Conservation (phyloP, 2,113 vertebrate species). For the Lethenteron camtschaticum region DNA sequence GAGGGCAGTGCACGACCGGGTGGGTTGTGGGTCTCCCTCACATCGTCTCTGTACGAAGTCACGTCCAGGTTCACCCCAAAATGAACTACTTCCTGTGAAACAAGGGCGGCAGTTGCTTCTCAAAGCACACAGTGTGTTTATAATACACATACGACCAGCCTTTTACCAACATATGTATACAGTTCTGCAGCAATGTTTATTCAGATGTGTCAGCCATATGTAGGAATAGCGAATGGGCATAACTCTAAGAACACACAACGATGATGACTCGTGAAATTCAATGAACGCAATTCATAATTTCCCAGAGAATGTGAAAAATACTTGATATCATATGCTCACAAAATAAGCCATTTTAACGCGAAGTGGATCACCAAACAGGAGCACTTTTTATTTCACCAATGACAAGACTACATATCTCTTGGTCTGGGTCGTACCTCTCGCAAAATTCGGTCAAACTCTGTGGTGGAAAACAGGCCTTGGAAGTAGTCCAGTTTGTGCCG, state of each 20-base stretch:
- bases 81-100: constrained; percentile 33
- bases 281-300: too few species aligned
- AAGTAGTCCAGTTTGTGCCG: constrained; percentile 48
- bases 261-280: neutral
- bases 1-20: constrained; percentile 49
- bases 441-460: constrained; percentile 49
- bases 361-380: neutral
- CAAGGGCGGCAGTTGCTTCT: too few species aligned
- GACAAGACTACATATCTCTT: too few species aligned
- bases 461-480: constrained; percentile 61
- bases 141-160: too few species aligned
- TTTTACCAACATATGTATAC: neutral
- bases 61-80: constrained; percentile 78
- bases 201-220: neutral
- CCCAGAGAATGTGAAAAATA: neutral
- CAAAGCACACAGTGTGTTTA: too few species aligned
- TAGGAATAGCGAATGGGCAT: too few species aligned
- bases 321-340: neutral
- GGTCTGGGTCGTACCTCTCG: constrained; percentile 21
- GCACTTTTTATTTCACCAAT: neutral
- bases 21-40: constrained; percentile 62
- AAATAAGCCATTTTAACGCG: neutral
- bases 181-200: neutral
- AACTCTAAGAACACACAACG: neutral
- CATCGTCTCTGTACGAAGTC: constrained; percentile 52